A percentile compares a stretch with the other conserved stretches of the same genome.
phyloP scores from a whole-genome alignment of 2,888 invertebrate genomes.

The Acronicta aceris region DNA sequence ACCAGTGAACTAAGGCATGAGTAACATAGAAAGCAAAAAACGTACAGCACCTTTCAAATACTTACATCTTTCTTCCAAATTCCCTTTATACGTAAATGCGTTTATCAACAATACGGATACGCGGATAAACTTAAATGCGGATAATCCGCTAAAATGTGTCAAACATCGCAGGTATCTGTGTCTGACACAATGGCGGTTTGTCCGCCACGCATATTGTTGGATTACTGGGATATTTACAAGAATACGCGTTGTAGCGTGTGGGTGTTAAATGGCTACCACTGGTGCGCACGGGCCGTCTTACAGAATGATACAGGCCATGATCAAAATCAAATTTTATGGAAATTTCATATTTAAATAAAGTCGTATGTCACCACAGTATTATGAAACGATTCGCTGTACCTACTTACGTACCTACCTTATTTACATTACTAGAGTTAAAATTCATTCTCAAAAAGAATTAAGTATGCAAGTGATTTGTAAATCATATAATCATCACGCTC shows the following conservation, averaged over 20 bases:
- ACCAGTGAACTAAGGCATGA: neutral
- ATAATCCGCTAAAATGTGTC: constrained; percentile 61
- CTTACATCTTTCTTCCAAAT: constrained; percentile 23
- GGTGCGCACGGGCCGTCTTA: neutral
- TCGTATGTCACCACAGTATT: too few relatives aligned
- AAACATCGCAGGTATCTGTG: constrained; percentile 60
- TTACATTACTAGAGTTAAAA: too few relatives aligned
- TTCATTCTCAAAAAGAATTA: too few relatives aligned
- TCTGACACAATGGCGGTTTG: constrained; percentile 40
- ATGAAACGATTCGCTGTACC: too few relatives aligned
- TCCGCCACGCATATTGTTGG: constrained; percentile 28
- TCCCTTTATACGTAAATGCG: constrained; percentile 43
- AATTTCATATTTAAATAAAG: too few relatives aligned
- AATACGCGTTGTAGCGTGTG: constrained; percentile 36
- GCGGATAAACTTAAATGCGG: constrained; percentile 54
- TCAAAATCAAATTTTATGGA: too few relatives aligned
- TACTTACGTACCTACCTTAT: too few relatives aligned
- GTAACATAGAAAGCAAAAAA: constrained; percentile 11
- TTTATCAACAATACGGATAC: constrained; percentile 43
- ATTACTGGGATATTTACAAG: constrained; percentile 33
- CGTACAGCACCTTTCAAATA: constrained; percentile 26
- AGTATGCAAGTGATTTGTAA: too few relatives aligned
- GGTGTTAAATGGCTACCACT: constrained; percentile 16
- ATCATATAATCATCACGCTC: too few relatives aligned
- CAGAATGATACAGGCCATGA: too few relatives aligned